These are phyloP conservation scores for Chauna torquata DNA, from an alignment of 2,113 vertebrate species.

Conservation along the genomic window DNA sequence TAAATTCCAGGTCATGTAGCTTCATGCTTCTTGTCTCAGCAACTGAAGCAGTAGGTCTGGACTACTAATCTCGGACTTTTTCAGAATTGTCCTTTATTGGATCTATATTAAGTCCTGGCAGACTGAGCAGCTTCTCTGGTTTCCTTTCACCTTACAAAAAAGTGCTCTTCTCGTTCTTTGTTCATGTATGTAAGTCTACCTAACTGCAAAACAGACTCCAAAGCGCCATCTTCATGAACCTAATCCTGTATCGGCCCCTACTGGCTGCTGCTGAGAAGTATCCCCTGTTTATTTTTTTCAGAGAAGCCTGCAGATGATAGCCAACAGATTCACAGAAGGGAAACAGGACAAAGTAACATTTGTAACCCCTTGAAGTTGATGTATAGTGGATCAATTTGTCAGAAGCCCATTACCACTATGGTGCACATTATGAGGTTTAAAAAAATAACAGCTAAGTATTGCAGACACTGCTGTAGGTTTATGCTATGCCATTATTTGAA, in stretches of 20 bases:
- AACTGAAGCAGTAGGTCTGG: neutral
- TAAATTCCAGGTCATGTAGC: fast-evolving
- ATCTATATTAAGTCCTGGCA: neutral
- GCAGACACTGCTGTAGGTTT: neutral
- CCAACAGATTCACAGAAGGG: neutral
- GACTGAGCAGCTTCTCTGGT: neutral
- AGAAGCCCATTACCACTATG: neutral
- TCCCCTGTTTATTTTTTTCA: neutral
- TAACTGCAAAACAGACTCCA: neutral
- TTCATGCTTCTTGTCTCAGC: neutral
- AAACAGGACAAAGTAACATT: fast-evolving
- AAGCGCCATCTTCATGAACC: neutral
- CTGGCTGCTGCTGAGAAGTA: neutral
- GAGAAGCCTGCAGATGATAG: neutral
- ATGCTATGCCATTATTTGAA: neutral
- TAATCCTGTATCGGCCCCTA: neutral
- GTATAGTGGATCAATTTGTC: neutral
- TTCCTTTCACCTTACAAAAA: neutral
- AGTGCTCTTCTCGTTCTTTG: fast-evolving
- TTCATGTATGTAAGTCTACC: neutral
- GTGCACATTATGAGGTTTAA: neutral
- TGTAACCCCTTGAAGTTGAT: neutral
- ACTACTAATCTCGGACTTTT: neutral
- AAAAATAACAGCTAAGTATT: neutral
- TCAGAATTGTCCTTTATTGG: neutral